These are phyloP conservation scores for Paratilapia polleni DNA, from an alignment of 2,113 vertebrate genomes.

Conservation along the genomic window DNA sequence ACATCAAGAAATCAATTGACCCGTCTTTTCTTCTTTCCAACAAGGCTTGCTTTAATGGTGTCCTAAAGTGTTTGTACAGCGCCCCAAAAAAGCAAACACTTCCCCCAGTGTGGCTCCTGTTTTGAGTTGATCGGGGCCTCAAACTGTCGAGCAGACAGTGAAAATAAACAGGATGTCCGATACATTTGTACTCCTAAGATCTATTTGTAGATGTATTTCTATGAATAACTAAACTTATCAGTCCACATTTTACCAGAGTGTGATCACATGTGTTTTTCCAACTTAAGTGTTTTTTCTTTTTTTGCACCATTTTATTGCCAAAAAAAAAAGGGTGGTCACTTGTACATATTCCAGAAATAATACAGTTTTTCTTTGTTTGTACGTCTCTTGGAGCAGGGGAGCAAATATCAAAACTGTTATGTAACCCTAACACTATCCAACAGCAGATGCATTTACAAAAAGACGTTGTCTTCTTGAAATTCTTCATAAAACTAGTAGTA, in stretches of 20 bases:
- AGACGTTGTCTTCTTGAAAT: background rate
- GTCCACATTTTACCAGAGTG: background rate
- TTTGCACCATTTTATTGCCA: no score
- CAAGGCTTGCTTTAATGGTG: background rate
- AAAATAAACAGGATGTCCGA: conserved; percentile 55
- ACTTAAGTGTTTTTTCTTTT: no score
- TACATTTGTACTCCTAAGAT: conserved; percentile 29
- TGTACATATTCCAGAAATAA: background rate
- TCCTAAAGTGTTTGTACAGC: conserved; percentile 49
- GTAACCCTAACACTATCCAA: no score
- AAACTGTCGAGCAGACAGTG: conserved; percentile 7
- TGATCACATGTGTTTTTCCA: background rate
- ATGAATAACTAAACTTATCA: conserved; percentile 1
- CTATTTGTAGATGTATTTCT: conserved; percentile 18
- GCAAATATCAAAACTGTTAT: no score
- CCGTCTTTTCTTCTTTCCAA: conserved; percentile 9
- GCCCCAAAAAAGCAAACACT: conserved; percentile 42
- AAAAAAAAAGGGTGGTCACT: no score
- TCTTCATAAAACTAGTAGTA: no score
- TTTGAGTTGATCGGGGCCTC: conserved; percentile 9
- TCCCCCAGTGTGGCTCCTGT: conserved; percentile 13
- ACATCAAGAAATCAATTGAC: background rate
- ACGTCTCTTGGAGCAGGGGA: no score
- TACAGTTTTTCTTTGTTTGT: no score
- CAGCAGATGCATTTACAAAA: background rate